Evolutionary conservation across 2,888 invertebrate genomes (phyloP).

Genomic region (Augiades crinisus): DNA sequence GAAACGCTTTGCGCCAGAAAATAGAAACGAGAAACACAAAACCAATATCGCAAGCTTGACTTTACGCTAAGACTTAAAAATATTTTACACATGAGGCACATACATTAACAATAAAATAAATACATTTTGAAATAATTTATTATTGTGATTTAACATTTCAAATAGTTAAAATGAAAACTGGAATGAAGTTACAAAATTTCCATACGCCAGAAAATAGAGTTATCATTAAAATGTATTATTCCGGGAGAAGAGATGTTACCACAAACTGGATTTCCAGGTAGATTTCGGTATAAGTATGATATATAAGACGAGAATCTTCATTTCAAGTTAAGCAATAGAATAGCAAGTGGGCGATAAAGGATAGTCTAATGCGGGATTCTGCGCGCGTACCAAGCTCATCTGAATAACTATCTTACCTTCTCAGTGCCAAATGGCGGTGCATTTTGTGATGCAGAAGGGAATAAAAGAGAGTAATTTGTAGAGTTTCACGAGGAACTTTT

Average conservation of each 20-base stretch:
- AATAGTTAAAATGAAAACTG: background rate
- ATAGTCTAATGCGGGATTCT: slow-evolving; percentile 13
- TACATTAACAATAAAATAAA: too few relatives aligned
- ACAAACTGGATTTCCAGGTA: background rate
- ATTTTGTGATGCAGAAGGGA: slow-evolving; percentile 6
- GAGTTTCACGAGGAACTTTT: background rate
- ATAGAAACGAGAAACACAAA: too few relatives aligned
- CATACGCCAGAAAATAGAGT: too few relatives aligned
- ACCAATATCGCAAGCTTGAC: too few relatives aligned
- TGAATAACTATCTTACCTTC: slow-evolving; percentile 17
- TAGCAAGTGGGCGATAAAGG: slow-evolving; percentile 22
- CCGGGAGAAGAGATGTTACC: background rate
- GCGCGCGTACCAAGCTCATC: slow-evolving; percentile 14
- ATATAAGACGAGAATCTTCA: slow-evolving; percentile 17
- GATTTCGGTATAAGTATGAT: slow-evolving; percentile 12
- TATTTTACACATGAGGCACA: too few relatives aligned
- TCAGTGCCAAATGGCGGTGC: slow-evolving; percentile 10
- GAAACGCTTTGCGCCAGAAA: too few relatives aligned
- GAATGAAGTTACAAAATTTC: background rate
- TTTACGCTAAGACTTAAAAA: too few relatives aligned
- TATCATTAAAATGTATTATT: background rate
- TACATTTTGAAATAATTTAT: too few relatives aligned
- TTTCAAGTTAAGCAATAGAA: slow-evolving; percentile 24
- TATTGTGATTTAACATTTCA: too few relatives aligned
- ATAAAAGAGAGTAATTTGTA: slow-evolving; percentile 8